Evolutionary conservation across 2,888 invertebrate genomes (phyloP), one percentile per base, ranked within the genome.

Genomic region (Cheilosia grossa): DNA sequence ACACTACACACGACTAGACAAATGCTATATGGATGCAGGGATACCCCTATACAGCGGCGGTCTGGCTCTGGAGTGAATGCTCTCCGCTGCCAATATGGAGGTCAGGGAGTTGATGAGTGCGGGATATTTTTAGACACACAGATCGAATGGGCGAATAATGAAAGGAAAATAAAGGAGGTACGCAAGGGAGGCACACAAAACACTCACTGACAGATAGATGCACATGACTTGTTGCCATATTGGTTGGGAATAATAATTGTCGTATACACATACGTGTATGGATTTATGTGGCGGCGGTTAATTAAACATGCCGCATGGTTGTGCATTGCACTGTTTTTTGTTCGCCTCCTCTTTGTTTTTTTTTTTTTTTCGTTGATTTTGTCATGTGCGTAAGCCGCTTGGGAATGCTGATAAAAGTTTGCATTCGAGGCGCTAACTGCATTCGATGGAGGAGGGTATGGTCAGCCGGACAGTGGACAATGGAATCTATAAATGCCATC

Each of bases 301-400:
- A 85, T 85, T 85, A 85, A 70, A 70, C 83, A 75, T 79, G 79
- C 69, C 74, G 54, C 79, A 79, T 74, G 56, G 69, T 73, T 66
- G 79, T 69, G 69, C 79, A 64, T 63, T 69, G 51, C 64, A 56
- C 37, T n/a, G 69, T 53, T 33, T 27, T 49, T 37, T 49, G 42
- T 37, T 56, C 51, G 15, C 30, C 56, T 24, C 30, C 24, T 56
- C 47, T 6, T 10, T 78, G 13, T 44, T 24, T 21, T 37, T 6
- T 10, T 78, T 6, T 44, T 24, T 21, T 37, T 33, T 33, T 37
- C 37, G 37, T 63, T 66, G 30, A 44, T 61, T 67, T 54, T 61
- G n/a, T 53, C 19, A 30, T 51, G 40, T 59, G 59, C 66, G 59
- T 47, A 27, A 53, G 59, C 61, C 27, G 64, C 44, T 15, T 70